phyloP scores from a whole-genome alignment of 2,797 vertebrate genomes.

The Lacerta bilineata region DNA sequence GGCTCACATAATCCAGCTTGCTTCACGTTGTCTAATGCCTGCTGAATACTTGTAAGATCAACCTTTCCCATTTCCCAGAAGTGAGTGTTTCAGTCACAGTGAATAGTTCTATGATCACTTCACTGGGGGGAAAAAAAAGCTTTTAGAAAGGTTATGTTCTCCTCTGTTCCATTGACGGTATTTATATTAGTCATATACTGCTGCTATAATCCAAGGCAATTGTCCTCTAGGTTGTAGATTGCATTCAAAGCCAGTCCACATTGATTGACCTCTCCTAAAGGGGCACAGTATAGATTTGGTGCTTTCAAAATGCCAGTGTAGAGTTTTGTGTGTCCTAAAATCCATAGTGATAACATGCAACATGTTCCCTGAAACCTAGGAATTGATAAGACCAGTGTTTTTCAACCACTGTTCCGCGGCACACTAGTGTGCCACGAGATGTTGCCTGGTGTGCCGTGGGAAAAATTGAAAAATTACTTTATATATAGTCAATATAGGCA shows the following conservation, averaged over 20 bases:
- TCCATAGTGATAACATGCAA: neutral
- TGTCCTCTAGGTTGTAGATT: neutral
- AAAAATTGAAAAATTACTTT: no score
- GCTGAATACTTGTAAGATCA: slow-evolving; percentile 77
- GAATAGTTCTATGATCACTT: neutral
- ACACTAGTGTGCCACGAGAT: no score
- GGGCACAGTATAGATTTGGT: neutral
- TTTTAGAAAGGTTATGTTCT: neutral
- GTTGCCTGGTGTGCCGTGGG: no score
- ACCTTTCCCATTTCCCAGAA: neutral
- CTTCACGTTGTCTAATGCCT: slow-evolving; percentile 79
- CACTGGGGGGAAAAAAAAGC: no score
- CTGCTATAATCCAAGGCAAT: neutral
- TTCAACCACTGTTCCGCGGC: no score
- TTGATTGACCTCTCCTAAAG: neutral
- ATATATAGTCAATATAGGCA: no score
- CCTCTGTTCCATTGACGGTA: neutral
- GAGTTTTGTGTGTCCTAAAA: neutral
- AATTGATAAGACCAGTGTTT: neutral
- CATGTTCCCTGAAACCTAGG: neutral
- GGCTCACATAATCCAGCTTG: slow-evolving; percentile 59
- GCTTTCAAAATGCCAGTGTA: neutral
- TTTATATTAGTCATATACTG: neutral
- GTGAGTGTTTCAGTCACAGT: neutral
- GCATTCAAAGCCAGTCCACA: neutral